Conservation (phyloP, 2,113 vertebrate genomes). For the Amphiprion ocellaris region DNA sequence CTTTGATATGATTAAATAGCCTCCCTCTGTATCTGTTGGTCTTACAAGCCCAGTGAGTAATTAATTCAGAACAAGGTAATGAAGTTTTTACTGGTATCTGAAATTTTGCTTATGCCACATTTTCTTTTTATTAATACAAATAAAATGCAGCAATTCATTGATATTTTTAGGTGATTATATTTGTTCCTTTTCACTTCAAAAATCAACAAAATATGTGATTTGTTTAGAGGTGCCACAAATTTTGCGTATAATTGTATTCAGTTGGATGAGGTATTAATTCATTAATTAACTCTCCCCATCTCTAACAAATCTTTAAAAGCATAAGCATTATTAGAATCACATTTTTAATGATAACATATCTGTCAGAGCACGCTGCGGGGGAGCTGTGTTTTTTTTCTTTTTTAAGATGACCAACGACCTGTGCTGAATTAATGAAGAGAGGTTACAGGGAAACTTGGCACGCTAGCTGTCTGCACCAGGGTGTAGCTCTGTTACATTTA, state of each 20-base stretch:
- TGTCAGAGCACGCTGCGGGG: conserved; percentile 46
- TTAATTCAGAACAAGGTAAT: too few relatives aligned
- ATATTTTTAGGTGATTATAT: too few relatives aligned
- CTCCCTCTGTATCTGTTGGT: neutral
- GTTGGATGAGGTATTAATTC: too few relatives aligned
- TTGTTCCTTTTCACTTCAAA: too few relatives aligned
- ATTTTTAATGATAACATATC: conserved; percentile 59
- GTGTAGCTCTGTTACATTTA: conserved; percentile 29
- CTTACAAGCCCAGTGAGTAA: too few relatives aligned
- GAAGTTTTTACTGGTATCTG: too few relatives aligned
- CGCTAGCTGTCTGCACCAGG: conserved; percentile 59
- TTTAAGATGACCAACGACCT: conserved; percentile 59
- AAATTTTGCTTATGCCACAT: too few relatives aligned
- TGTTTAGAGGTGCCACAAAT: too few relatives aligned
- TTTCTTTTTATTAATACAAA: too few relatives aligned
- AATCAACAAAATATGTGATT: too few relatives aligned
- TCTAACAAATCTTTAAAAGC: conserved; percentile 53
- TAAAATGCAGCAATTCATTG: too few relatives aligned
- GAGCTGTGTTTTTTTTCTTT: conserved; percentile 13
- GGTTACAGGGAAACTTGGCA: conserved; percentile 36
- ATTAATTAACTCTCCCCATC: neutral
- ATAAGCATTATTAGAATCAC: conserved; percentile 64
- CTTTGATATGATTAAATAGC: neutral
- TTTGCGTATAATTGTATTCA: too few relatives aligned
- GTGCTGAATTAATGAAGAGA: conserved; percentile 71